Conservation (phyloP, 2,113 vertebrate genomes). For the Gambusia affinis region DNA sequence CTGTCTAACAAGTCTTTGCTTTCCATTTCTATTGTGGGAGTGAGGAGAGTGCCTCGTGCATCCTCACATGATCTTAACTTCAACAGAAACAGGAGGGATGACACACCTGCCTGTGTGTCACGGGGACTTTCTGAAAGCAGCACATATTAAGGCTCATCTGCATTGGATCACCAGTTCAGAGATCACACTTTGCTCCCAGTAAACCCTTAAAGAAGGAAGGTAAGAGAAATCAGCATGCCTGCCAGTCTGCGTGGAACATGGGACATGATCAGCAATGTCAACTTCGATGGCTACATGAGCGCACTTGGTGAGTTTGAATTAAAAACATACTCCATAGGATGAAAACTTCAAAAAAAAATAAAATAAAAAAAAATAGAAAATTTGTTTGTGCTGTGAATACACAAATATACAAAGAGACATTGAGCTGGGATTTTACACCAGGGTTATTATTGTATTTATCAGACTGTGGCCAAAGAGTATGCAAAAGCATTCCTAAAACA, state of each 20-base stretch:
- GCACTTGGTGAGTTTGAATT: constrained; percentile 82
- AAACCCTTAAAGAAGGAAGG: not conserved
- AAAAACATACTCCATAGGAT: not conserved
- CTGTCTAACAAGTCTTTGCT: constrained; percentile 43
- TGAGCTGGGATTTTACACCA: not conserved
- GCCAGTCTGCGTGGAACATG: constrained; percentile 85
- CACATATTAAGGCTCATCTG: not conserved
- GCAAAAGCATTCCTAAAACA: not conserved
- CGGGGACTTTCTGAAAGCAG: not conserved
- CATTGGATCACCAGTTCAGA: not conserved
- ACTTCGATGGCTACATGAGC: constrained; percentile 87
- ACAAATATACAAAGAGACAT: not conserved
- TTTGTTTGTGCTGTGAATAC: not conserved
- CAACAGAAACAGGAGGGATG: constrained; percentile 10
- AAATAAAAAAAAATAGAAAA: not conserved
- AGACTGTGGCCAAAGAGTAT: not conserved
- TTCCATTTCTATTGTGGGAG: not conserved
- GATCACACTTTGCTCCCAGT: not conserved
- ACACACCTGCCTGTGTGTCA: constrained; percentile 3
- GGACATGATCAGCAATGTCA: constrained; percentile 86
- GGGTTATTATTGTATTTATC: not conserved
- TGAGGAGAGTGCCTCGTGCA: constrained; percentile 1
- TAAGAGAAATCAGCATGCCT: constrained; percentile 74
- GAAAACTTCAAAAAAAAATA: not conserved
- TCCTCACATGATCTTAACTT: not conserved